These are phyloP conservation scores for Cacatua alba DNA, from an alignment of 2,113 vertebrate genomes.

Conservation along the genomic window DNA sequence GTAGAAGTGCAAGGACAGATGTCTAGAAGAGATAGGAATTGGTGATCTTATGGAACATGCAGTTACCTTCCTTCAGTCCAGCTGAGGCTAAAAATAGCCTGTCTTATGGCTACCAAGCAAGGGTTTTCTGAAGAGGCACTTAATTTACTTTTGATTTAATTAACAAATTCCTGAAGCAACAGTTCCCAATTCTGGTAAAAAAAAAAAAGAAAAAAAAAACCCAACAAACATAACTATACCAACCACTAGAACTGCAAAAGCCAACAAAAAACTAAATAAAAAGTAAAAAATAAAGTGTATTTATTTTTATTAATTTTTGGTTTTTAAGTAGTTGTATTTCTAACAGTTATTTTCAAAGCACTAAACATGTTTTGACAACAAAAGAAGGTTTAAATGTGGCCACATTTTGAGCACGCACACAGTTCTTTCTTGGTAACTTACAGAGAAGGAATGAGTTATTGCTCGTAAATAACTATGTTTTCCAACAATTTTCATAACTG, in stretches of 20 bases:
- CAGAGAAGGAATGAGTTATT: not conserved
- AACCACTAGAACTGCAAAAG: not conserved
- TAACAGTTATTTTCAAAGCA: not conserved
- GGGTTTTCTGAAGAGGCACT: not conserved
- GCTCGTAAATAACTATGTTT: not conserved
- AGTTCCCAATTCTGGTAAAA: not conserved
- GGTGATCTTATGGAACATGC: not conserved
- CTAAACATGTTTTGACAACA: not conserved
- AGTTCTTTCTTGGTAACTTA: not conserved
- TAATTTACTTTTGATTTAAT: not conserved
- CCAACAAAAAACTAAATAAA: not conserved
- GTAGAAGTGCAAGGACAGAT: not conserved
- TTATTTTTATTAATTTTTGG: not conserved
- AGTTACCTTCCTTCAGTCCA: not conserved
- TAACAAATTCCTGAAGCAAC: not conserved
- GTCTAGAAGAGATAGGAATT: not conserved
- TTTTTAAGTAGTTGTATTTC: not conserved
- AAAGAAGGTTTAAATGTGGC: not conserved
- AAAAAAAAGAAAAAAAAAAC: fast-evolving
- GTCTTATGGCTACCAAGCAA: not conserved
- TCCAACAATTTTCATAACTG: not conserved
- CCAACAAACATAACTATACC: not conserved
- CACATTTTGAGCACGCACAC: not conserved
- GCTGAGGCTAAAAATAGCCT: not conserved
- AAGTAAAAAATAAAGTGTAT: not conserved